Evolutionary conservation across 2,113 vertebrate genomes (phyloP).

Genomic region (Sturnus vulgaris): DNA sequence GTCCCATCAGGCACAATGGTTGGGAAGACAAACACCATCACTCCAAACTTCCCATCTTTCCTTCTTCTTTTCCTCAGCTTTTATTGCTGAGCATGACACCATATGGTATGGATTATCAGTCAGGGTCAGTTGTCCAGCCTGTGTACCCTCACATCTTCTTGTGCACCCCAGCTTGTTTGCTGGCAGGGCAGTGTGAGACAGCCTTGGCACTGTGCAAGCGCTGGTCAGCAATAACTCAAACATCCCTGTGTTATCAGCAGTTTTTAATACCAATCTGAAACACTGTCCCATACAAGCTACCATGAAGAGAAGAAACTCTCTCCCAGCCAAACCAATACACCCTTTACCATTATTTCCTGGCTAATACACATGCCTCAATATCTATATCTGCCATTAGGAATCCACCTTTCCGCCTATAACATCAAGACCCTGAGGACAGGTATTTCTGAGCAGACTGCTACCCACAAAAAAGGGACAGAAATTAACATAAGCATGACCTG

Average conservation of each 20-base stretch:
- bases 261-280: background rate
- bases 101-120: background rate
- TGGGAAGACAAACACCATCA: background rate
- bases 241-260: background rate
- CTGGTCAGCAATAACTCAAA: background rate
- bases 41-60: background rate
- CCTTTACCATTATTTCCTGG: background rate
- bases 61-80: background rate
- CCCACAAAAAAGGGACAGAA: background rate
- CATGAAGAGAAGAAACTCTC: background rate
- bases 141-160: background rate
- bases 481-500: background rate
- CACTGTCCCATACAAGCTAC: background rate
- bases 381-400: background rate
- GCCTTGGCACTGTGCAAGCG: background rate
- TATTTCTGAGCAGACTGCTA: background rate
- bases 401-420: background rate
- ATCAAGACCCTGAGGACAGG: background rate
- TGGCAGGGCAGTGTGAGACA: background rate
- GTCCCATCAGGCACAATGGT: accelerated
- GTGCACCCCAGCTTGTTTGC: background rate
- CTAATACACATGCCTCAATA: background rate
- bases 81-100: background rate
- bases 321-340: background rate
- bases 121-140: background rate